Conservation (phyloP, 2,797 vertebrate species). For the Psittacula derbiana region DNA sequence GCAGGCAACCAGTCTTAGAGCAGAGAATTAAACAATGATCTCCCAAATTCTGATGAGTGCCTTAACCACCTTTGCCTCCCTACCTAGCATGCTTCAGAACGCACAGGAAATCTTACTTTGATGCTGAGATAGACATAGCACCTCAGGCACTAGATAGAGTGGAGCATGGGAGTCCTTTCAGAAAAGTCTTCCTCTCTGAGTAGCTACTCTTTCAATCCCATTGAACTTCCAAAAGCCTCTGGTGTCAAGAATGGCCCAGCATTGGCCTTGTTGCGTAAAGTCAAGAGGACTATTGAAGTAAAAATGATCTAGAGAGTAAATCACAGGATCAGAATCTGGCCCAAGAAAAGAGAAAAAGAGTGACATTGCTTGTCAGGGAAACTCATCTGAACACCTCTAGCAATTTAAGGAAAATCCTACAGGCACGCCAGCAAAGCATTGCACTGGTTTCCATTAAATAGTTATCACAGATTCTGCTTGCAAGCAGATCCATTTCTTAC, state of each 20-base stretch:
- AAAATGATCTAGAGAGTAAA: not conserved
- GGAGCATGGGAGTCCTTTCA: not conserved
- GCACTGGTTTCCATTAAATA: conserved; percentile 44
- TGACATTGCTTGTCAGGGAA: conserved; percentile 42
- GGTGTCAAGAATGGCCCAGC: not conserved
- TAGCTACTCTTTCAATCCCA: not conserved
- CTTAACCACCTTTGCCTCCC: not conserved
- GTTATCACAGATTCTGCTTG: conserved; percentile 36
- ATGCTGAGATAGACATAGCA: not conserved
- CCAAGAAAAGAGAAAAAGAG: conserved; percentile 25
- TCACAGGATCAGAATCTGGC: not conserved
- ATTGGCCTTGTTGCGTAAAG: not conserved
- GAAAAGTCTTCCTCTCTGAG: not conserved
- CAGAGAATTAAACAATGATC: not conserved
- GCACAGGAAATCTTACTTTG: not conserved
- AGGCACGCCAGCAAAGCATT: conserved; percentile 9
- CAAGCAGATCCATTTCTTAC: conserved; percentile 24
- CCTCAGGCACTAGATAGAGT: not conserved
- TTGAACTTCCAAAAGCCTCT: not conserved
- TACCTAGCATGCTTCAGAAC: not conserved
- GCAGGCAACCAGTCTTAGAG: not conserved
- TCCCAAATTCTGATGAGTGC: not conserved
- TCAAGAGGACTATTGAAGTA: not conserved
- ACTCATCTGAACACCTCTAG: conserved; percentile 45
- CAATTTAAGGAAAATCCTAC: conserved; percentile 21